Base-by-base conservation (phyloP, 1,140 invertebrate species). In the Phortica variegata region DNA sequence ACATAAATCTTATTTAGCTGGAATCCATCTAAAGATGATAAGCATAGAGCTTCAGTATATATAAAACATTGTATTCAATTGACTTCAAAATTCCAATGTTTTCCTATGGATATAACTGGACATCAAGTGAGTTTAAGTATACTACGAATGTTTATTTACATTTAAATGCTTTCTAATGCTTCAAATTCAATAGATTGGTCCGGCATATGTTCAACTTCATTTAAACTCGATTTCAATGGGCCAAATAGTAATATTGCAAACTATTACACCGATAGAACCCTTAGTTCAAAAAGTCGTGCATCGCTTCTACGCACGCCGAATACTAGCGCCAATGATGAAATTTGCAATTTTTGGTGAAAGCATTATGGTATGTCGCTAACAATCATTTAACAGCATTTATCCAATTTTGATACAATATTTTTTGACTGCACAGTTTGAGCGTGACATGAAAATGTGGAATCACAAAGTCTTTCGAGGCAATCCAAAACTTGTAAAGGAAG, bases 371-470 rank as follows among this genome's bases (percentile, higher is more conserved):
- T 77, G 71, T 47, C 36, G 40, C 17, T 13, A 37, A 26, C 18
- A 20, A 29, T 21, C 1, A 33, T 1, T 44, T 1, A 32, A 9
- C 20, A 38, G 19, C 16, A n/a, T 16, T 21, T 2, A 43, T 19
- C 23, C 6, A 37, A 9, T 20, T 12, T 34, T 47, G 6, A 15
- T 18, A 31, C n/a, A 20, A 10, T 33, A 9, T 45, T 31, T 56
- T 79, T 78, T 51, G n/a, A n/a, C n/a, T n/a, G n/a, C n/a, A n/a
- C 74, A 91, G 89, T 85, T 95, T 62, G 85, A 92, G 69, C 80
- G 92, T 3, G 93, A 96, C 65, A 84, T 95, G 1, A 81, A 82
- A 47, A 85, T 95, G 4, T 96, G 93, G 93, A 94, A 94, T 65
- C 85, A 88, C 77, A 95, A 95, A 65, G 82, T 79, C 31, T 94